Evolutionary conservation across 2,797 vertebrate genomes (phyloP), one percentile per base, ranked within the genome.

Genomic region (Ibycter americanus): DNA sequence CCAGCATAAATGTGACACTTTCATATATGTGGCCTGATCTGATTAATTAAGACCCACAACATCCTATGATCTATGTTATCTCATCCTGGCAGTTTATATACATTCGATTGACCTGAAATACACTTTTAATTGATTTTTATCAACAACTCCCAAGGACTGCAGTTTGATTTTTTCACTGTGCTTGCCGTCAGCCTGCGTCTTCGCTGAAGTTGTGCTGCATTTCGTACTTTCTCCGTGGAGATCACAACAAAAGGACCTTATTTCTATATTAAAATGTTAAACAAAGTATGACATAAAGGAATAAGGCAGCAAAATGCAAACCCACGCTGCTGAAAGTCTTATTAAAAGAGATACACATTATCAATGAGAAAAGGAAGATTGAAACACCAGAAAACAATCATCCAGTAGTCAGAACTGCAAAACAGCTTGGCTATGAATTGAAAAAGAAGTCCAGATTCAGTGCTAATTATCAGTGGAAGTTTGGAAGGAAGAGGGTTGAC

Each of bases 71-170:
- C 88, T 88, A 54, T 67, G 44, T 83, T 81, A 52, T 68, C 42
- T 86, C 72, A n/a, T 49, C 54, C 56, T 83, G 46, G 68, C 72
- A 74, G 49, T 77, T 87, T 67, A 67, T 85, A 71, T 76, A 23
- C 62, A 90, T 89, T 78, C 94, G 56, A 56, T 54, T 90, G 87
- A 88, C 76, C 82, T 34, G 61, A 91, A 93, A 83, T 71, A 72
- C 34, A 56, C 61, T 92, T 94, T 79, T 70, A 94, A 90, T 91
- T 95, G 76, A 89, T 89, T 96, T 95, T 93, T 72, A 65, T 59
- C 83, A 90, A 74, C 65, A 78, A 71, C 42, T 71, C 46, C 11
- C 0, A 74, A 83, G 66, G 83, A 46, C 76, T 81, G 56, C n/a
- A 59, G 36, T 63, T 74, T 67, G 20, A 38, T 51, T 80, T 76